A percentile compares a stretch with the other conserved stretches of the same genome.
phyloP scores from a whole-genome alignment of 2,888 invertebrate genomes.

The Leptogaster cylindrica region DNA sequence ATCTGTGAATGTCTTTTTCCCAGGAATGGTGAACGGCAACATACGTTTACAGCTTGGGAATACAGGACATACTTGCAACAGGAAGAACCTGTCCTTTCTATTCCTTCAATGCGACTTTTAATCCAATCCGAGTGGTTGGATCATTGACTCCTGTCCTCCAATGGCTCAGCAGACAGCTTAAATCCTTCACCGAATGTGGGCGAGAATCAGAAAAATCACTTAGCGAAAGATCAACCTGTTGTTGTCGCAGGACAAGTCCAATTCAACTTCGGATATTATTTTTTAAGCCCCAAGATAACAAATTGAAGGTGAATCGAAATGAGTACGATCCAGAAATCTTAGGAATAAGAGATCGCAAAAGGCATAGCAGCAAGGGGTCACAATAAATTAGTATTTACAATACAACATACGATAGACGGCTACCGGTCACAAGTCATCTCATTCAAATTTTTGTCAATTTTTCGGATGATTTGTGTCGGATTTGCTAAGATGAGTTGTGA shows the following conservation, averaged over 20 bases:
- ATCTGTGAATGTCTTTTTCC: constrained; percentile 12
- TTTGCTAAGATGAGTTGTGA: too few species aligned
- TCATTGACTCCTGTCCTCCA: not conserved
- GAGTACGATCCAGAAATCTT: too few species aligned
- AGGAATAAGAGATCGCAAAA: too few species aligned
- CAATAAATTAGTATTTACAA: too few species aligned
- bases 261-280: constrained; percentile 35
- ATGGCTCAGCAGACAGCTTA: constrained; percentile 12
- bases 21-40: not conserved
- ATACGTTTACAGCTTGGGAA: not conserved
- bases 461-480: too few species aligned
- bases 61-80: constrained; percentile 14
- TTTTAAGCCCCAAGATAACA: constrained; percentile 16
- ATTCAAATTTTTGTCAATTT: too few species aligned
- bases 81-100: constrained; percentile 25
- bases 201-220: constrained; percentile 44
- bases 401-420: too few species aligned
- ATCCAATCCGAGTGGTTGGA: not conserved
- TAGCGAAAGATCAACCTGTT: constrained; percentile 23
- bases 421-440: too few species aligned
- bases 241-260: not conserved
- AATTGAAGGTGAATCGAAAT: too few species aligned
- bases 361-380: too few species aligned
- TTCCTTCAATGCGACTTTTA: constrained; percentile 3
- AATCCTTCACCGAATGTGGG: constrained; percentile 39